phyloP scores from a whole-genome alignment of 2,113 vertebrate genomes.

The Hippocampus mohnikei region DNA sequence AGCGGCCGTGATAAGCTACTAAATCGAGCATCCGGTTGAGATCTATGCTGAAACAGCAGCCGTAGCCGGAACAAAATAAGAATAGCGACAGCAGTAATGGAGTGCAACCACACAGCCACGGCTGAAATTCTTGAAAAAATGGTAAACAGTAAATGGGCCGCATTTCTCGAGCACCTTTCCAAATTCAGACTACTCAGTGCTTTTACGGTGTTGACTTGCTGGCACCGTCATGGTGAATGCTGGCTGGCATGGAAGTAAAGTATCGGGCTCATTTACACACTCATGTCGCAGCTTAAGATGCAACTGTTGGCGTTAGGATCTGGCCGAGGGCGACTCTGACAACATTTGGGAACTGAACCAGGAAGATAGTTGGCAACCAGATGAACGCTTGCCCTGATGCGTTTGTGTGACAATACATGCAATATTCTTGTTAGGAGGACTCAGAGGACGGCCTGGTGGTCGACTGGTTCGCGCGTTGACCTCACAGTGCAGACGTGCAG shows the following conservation, averaged over 20 bases:
- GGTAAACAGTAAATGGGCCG: slow-evolving; percentile 5
- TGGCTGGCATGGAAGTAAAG: neutral
- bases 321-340: neutral
- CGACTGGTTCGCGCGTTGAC: too few relatives aligned
- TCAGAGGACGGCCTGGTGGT: too few relatives aligned
- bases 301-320: neutral
- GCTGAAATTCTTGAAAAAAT: slow-evolving; percentile 6
- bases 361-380: neutral
- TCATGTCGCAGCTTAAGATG: neutral
- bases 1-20: slow-evolving; percentile 23
- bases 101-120: neutral
- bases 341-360: neutral
- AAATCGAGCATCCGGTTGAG: slow-evolving; percentile 30
- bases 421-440: too few relatives aligned
- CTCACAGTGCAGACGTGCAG: too few relatives aligned
- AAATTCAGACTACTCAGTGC: neutral
- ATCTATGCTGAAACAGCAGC: slow-evolving; percentile 38
- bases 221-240: neutral
- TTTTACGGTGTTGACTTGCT: neutral
- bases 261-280: neutral
- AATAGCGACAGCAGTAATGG: neutral
- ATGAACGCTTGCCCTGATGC: neutral
- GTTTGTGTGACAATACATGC: neutral
- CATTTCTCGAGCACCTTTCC: slow-evolving; percentile 1
- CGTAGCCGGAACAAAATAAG: slow-evolving; percentile 23